Conservation (phyloP, 2,113 vertebrate genomes). For the Atrichornis clamosus region DNA sequence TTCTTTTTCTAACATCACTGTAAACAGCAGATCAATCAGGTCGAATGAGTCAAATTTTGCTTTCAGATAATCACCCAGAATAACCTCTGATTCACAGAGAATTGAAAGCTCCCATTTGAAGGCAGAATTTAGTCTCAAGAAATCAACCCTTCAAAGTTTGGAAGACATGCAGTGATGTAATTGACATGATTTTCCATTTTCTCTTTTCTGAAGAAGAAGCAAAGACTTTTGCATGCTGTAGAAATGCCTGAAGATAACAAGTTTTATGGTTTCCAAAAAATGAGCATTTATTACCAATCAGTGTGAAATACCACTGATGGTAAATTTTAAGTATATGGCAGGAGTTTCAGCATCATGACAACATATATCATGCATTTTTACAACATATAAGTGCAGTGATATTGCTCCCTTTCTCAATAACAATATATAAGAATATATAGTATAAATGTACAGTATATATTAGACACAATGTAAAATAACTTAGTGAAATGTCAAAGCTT, state of each 20-base stretch:
- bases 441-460: conserved; percentile 53
- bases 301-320: conserved; percentile 2
- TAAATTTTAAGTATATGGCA: conserved; percentile 24
- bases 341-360: neutral
- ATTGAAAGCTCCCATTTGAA: neutral
- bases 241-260: neutral
- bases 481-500: conserved; percentile 28
- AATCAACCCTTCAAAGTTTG: neutral
- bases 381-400: conserved; percentile 31
- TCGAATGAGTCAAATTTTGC: neutral
- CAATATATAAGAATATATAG: conserved; percentile 47
- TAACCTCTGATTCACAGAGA: neutral
- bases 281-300: conserved; percentile 53
- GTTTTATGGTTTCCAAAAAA: conserved; percentile 6
- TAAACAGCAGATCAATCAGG: neutral
- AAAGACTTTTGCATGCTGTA: neutral
- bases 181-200: neutral
- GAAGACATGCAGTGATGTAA: neutral
- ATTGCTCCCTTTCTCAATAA: conserved; percentile 38
- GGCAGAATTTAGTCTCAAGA: neutral
- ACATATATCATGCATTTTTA: conserved; percentile 49
- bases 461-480: conserved; percentile 27
- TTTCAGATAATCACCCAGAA: neutral
- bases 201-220: neutral
- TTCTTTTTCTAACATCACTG: neutral